A percentile compares a stretch with the other conserved stretches of the same genome.
These are phyloP conservation scores for Rhincodon typus DNA, from an alignment of 2,797 vertebrate species.

Conservation along the genomic window DNA sequence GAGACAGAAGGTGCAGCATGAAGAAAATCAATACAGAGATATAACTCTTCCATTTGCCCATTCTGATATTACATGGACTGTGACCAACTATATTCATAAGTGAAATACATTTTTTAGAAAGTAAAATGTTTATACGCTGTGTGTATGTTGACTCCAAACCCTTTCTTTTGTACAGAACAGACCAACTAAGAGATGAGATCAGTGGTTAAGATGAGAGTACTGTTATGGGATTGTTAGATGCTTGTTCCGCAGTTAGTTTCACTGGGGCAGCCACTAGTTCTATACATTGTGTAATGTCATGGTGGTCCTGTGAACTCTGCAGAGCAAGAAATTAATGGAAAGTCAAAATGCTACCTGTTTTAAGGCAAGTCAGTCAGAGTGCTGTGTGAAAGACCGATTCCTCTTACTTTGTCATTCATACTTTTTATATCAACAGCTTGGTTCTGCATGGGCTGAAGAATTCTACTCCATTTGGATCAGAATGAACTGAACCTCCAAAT, in stretches of 20 bases:
- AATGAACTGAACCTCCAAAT: background rate
- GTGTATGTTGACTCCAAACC: background rate
- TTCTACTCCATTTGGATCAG: background rate
- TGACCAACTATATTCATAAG: background rate
- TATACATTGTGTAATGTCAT: background rate
- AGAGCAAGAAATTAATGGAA: background rate
- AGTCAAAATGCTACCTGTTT: too few species aligned
- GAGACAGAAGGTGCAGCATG: background rate
- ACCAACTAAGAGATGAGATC: background rate
- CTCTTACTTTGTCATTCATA: background rate
- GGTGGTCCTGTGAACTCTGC: background rate
- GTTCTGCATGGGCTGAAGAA: background rate
- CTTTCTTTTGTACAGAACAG: background rate
- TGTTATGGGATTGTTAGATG: background rate
- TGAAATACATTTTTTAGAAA: background rate
- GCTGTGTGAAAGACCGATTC: background rate
- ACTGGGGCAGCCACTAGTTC: background rate
- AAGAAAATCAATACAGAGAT: background rate
- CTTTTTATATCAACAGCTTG: background rate
- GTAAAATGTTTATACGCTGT: background rate
- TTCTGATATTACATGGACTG: background rate
- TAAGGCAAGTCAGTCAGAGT: background rate
- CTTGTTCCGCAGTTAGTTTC: background rate
- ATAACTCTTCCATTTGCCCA: background rate
- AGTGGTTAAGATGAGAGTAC: too few species aligned